Evolutionary conservation across 1,140 invertebrate species (phyloP).

Genomic region (Eriosoma lanigerum): DNA sequence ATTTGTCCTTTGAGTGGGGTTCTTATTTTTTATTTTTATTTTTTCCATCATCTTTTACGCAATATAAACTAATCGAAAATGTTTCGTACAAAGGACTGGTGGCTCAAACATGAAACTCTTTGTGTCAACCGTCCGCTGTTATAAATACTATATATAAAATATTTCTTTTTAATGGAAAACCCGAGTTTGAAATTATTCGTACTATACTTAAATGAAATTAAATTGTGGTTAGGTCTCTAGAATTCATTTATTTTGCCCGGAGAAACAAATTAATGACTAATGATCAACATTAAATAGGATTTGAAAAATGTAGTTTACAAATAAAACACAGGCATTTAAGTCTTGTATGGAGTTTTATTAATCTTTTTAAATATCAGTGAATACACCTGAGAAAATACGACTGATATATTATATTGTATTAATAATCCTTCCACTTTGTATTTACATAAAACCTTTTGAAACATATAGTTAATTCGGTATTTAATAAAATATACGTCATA

Average conservation of each 20-base stretch:
- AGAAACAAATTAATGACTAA: conserved; percentile 9
- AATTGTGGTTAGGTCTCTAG: neutral
- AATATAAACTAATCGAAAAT: neutral
- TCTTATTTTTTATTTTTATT: too few relatives aligned
- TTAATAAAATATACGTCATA: too few relatives aligned
- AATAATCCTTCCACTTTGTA: too few relatives aligned
- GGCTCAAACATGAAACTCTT: neutral
- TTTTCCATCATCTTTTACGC: neutral
- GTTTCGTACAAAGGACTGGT: neutral
- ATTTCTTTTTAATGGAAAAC: neutral
- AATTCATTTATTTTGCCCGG: neutral
- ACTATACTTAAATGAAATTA: neutral
- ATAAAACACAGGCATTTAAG: neutral
- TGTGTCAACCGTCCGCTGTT: neutral
- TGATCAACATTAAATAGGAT: neutral
- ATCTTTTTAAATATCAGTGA: neutral
- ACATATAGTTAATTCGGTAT: too few relatives aligned
- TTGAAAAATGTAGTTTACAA: neutral
- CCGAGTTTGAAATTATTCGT: neutral
- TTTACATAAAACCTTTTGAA: too few relatives aligned
- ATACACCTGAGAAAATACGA: neutral
- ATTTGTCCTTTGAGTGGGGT: neutral
- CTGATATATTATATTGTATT: too few relatives aligned
- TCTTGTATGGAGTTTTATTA: neutral
- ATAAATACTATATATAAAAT: neutral